Evolutionary conservation across 2,888 invertebrate species (phyloP).

Genomic region (Cephonodes hylas): DNA sequence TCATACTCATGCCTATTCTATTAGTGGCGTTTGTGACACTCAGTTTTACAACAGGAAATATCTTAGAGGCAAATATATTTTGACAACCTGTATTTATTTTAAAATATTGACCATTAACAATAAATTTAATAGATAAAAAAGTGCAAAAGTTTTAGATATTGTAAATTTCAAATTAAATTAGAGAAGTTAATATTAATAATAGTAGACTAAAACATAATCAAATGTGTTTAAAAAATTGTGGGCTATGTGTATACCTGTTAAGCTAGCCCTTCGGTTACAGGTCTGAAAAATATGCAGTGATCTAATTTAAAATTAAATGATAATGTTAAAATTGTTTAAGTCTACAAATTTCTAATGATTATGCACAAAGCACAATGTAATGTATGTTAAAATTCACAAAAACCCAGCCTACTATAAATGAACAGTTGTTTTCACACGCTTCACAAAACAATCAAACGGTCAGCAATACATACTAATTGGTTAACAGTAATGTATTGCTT

Average conservation of each 20-base stretch:
- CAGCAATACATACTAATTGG: constrained; percentile 48
- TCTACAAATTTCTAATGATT: neutral
- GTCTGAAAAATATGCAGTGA: too few species aligned
- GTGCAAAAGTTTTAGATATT: too few species aligned
- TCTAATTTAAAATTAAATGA: neutral
- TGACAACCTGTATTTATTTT: too few species aligned
- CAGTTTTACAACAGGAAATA: constrained; percentile 3
- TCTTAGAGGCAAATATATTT: neutral
- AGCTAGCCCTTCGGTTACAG: too few species aligned
- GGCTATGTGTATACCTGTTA: too few species aligned
- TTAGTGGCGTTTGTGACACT: neutral
- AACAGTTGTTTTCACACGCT: constrained; percentile 56
- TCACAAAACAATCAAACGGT: constrained; percentile 52
- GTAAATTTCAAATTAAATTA: too few species aligned
- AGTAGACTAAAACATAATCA: too few species aligned
- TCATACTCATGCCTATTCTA: neutral
- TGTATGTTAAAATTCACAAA: neutral
- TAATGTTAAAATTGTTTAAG: neutral
- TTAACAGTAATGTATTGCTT: constrained; percentile 35
- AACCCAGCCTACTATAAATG: neutral
- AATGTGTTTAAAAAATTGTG: too few species aligned
- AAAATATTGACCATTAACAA: too few species aligned
- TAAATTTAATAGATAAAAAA: too few species aligned
- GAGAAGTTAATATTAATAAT: too few species aligned
- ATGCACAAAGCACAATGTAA: neutral